Evolutionary conservation across 2,113 vertebrate species (phyloP).

Genomic region (Trachemys scripta): DNA sequence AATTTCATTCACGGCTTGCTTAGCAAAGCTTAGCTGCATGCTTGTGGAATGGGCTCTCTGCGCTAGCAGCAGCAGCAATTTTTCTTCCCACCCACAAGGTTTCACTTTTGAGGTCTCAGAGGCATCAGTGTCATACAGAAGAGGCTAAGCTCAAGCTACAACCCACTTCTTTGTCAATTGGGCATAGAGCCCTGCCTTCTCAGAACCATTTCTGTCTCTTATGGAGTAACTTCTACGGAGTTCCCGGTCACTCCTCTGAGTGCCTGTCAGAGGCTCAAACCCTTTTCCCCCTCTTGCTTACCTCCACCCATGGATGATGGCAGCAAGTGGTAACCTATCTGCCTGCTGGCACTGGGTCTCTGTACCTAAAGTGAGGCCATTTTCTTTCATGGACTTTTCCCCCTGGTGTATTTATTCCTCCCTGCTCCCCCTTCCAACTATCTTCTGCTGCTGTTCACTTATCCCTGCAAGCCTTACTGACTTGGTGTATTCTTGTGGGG

Average conservation of each 20-base stretch:
- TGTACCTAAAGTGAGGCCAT: not conserved
- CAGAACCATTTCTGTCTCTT: not conserved
- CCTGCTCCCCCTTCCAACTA: not conserved
- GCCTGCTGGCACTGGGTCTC: not conserved
- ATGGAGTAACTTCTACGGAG: not conserved
- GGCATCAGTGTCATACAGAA: not conserved
- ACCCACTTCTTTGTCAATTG: not conserved
- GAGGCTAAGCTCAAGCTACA: not conserved
- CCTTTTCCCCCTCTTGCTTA: not conserved
- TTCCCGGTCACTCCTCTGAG: not conserved
- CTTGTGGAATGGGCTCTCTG: not conserved
- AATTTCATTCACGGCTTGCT: not conserved
- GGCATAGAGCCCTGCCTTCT: not conserved
- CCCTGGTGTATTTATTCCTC: not conserved
- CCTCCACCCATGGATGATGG: not conserved
- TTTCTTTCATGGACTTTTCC: not conserved
- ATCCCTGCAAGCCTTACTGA: not conserved
- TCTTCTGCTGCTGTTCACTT: not conserved
- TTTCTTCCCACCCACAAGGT: not conserved
- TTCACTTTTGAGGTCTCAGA: not conserved
- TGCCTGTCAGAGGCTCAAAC: not conserved
- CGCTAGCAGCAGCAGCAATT: not conserved
- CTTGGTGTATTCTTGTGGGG: not conserved
- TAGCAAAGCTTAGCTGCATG: not conserved
- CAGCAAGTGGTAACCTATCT: not conserved